Base-by-base conservation (phyloP, 2,888 invertebrate genomes). In the Eupithecia subfuscata region DNA sequence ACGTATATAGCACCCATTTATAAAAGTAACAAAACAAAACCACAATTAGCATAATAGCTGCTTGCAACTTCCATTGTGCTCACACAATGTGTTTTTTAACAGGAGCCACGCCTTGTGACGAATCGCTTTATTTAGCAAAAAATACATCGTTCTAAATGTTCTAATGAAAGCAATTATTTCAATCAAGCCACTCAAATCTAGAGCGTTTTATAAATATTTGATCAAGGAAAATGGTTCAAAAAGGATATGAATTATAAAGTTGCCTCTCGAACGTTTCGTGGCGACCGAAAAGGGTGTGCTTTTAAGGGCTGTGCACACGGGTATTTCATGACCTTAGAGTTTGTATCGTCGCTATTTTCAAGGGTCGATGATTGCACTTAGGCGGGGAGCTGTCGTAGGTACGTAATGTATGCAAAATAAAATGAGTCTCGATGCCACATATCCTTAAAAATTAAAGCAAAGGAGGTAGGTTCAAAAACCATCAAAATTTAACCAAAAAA, bases 1-100 rank as follows among this genome's bases (percentile, higher is more conserved):
- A 81, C 78, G 77, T 82, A 82, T 56, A 77, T 75, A 76, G 88
- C 91, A 85, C 93, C 92, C 88, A 90, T 84, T 89, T 86, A 68
- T 40, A 82, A 71, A 79, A 79, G 81, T 84, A 92, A 94, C 93
- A 93, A 94, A 93, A 92, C 91, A 91, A 92, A 94, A 95, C 95
- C 95, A 94, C 95, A 95, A 95, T 95, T 95, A 94, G 94, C 94
- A 91, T 94, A 94, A 93, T 90, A 87, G 90, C 87, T 90, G 89
- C 86, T 90, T 91, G 84, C 83, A 83, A 83, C 79, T 82, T 81
- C 79, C 79, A 87, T 90, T 86, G 85, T 86, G 78, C 63, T 74
- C 73, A 22, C 45, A 77, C 81, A 80, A 79, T 73, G 48, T 78
- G 75, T 81, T 82, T 80, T 77, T 82, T 81, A 69, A 22, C 67